Base-by-base conservation (phyloP, 2,888 invertebrate species). In the Macrosiphum euphorbiae region DNA sequence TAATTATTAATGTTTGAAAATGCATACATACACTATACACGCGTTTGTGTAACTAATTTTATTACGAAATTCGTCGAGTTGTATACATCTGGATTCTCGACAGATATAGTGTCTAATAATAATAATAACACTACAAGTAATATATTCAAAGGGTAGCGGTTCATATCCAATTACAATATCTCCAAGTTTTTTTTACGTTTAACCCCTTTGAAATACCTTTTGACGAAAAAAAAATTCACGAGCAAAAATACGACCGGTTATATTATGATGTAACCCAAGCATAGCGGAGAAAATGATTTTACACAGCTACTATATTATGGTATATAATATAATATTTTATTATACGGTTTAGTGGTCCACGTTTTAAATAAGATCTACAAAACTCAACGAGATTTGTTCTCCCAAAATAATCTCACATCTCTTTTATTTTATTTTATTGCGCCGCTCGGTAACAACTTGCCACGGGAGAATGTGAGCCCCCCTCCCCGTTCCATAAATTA, bases 321-420 rank as follows among this genome's bases (percentile, higher is more conserved):
- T 78, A 78, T 35, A 35, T n/a, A 67, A 16, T 44, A 89, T 50
- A 7, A 16, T 44, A 28, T 5, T 11, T 8, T 41, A 44, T 47
- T 28, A 55, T 52, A 58, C 26, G 41, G 44, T 85, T 47, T 86
- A 86, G 26, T 86, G 28, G 28, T 16, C 86, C 5, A 1, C 90
- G 61, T 90, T 90, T 89, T 35, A 35, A 89, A 89, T 61, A 90
- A n/a, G 90, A 61, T 67, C 78, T 78, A 47, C 28, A 47, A 90
- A 90, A 61, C 20, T 47, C 20, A n/a, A 47, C 4, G n/a, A 89
- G 28, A 89, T 89, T 89, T 61, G 44, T 89, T 44, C 61, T 26
- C 61, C 28, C 26, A 61, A 89, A 90, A 67, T 90, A 90, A 90
- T 90, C 61, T 90, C 20, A 20, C 78, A 78, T 78, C 78, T 78